Conservation (phyloP, 2,888 invertebrate species). For the Serripes groenlandicus region DNA sequence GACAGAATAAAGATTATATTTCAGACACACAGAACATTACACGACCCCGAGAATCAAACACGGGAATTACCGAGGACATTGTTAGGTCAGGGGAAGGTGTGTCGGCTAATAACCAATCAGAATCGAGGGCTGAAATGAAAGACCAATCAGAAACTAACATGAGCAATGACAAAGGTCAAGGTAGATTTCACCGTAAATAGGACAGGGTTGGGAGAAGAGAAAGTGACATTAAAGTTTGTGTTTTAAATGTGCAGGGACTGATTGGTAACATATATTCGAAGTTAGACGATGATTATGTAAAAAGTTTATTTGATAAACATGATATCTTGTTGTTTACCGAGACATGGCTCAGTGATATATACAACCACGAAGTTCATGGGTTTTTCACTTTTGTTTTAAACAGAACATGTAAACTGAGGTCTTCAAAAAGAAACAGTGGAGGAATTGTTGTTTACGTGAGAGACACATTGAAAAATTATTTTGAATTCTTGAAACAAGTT, state of each 20-base stretch:
- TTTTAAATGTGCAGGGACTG: constrained; percentile 14
- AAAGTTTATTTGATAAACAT: constrained; percentile 1
- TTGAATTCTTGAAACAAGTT: no score
- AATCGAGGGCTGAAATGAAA: no score
- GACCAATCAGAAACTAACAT: no score
- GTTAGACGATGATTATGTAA: background rate
- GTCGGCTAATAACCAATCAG: no score
- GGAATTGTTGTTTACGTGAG: constrained; percentile 6
- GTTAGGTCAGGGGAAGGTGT: no score
- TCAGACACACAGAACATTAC: no score
- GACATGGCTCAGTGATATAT: no score
- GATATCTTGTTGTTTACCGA: constrained; percentile 12
- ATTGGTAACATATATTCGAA: constrained; percentile 4
- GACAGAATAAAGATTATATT: background rate
- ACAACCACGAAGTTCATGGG: background rate
- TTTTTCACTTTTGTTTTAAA: background rate
- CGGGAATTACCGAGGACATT: no score
- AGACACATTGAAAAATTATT: no score
- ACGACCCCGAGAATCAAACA: no score
- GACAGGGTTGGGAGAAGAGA: constrained; percentile 9
- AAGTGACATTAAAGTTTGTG: background rate
- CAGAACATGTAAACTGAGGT: constrained; percentile 4
- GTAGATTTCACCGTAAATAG: background rate
- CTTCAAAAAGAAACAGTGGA: constrained; percentile 2
- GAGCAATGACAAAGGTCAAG: no score